Conservation (phyloP, 2,797 vertebrate genomes). For the Falco cherrug region DNA sequence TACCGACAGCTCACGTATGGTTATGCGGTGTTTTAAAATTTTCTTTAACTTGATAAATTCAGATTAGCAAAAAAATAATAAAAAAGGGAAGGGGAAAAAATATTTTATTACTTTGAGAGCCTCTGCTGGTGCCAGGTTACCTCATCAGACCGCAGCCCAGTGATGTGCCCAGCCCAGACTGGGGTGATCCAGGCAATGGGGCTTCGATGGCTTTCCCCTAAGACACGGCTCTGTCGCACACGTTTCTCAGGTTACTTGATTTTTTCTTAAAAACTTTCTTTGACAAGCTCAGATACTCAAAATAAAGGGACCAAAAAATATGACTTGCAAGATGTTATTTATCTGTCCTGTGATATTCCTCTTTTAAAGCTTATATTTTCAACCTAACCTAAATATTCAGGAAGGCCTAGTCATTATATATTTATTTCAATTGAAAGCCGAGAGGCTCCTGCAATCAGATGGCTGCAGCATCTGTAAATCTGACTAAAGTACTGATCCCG, state of each 20-base stretch:
- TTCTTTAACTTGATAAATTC: neutral
- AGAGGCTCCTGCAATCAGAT: neutral
- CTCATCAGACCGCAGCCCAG: rapidly evolving
- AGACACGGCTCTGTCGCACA: neutral
- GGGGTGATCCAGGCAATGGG: neutral
- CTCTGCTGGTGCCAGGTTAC: neutral
- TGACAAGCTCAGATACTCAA: neutral
- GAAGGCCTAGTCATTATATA: neutral
- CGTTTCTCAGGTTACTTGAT: neutral
- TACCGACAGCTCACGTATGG: rapidly evolving
- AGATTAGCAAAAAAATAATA: neutral
- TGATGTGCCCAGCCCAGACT: neutral
- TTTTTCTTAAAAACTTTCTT: neutral
- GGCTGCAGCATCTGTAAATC: neutral
- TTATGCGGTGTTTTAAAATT: rapidly evolving
- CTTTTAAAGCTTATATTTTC: neutral
- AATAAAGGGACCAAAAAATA: neutral
- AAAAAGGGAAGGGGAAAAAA: rapidly evolving
- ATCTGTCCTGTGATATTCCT: neutral
- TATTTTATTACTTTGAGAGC: neutral
- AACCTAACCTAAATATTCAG: neutral
- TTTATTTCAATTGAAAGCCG: neutral
- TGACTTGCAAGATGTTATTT: rapidly evolving
- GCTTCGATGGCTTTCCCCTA: neutral
- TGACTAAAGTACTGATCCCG: rapidly evolving